Percentiles rank a stretch among this genome's conserved stretches.
phyloP scores from a whole-genome alignment of 2,888 invertebrate species.

The Athetis lepigone region DNA sequence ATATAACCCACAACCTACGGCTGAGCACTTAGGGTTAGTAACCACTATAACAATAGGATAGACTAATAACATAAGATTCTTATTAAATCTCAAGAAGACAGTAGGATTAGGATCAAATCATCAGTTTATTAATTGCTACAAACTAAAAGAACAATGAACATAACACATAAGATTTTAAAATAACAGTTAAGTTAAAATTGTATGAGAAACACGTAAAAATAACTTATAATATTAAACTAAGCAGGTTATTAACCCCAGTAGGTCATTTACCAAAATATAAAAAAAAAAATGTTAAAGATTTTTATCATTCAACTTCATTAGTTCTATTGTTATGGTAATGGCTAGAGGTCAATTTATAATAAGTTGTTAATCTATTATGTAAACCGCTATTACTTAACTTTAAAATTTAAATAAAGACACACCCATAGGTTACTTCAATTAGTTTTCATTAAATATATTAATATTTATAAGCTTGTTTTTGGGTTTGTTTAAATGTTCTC shows the following conservation, averaged over 20 bases:
- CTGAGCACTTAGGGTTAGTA: too few relatives aligned
- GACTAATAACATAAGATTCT: not conserved
- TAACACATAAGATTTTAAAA: not conserved
- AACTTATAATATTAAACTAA: not conserved
- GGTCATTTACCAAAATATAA: not conserved
- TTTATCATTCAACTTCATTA: not conserved
- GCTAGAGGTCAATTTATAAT: constrained; percentile 7
- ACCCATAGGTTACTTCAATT: constrained; percentile 9
- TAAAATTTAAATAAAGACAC: not conserved
- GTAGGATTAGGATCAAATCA: constrained; percentile 16
- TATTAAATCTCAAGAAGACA: not conserved
- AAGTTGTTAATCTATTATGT: constrained; percentile 7
- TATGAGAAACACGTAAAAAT: not conserved
- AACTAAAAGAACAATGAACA: not conserved
- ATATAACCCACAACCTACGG: too few relatives aligned
- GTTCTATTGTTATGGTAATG: constrained; percentile 14
- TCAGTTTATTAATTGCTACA: not conserved
- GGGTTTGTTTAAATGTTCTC: too few relatives aligned
- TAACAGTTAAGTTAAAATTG: too few relatives aligned
- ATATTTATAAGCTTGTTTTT: too few relatives aligned
- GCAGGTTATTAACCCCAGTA: not conserved
- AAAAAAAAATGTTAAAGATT: not conserved
- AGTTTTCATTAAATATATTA: not conserved
- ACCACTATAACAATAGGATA: not conserved
- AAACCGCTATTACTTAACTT: constrained; percentile 7